These are phyloP conservation scores for Cerastis rubricosa DNA, from an alignment of 2,888 invertebrate genomes.

Conservation along the genomic window DNA sequence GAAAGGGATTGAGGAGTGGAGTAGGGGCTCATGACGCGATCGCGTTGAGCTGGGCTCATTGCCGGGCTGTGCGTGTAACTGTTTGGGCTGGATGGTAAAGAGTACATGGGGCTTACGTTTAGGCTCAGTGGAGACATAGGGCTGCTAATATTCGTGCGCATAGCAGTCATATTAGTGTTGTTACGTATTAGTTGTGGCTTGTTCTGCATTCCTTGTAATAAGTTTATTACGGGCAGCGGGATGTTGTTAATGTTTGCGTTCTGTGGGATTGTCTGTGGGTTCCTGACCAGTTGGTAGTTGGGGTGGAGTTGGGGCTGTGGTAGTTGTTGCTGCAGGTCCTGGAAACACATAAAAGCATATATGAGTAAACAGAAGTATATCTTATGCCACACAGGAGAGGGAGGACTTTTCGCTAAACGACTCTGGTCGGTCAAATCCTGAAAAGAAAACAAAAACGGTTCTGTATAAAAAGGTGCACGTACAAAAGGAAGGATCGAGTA, in stretches of 20 bases:
- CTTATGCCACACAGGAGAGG: neutral
- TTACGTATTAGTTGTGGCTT: constrained; percentile 73
- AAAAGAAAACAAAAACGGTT: constrained; percentile 2
- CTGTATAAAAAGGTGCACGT: constrained; percentile 73
- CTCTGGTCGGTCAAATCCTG: neutral
- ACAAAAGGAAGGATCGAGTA: constrained; percentile 66
- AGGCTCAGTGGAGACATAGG: constrained; percentile 84
- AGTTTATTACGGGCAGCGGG: constrained; percentile 81
- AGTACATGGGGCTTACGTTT: constrained; percentile 84
- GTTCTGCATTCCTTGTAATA: constrained; percentile 76
- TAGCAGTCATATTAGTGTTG: constrained; percentile 68
- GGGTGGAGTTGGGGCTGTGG: constrained; percentile 70
- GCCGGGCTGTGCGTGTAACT: constrained; percentile 84
- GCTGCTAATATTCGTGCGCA: constrained; percentile 70
- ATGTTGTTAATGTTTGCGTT: constrained; percentile 71
- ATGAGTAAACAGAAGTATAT: constrained; percentile 45
- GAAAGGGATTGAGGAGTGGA: constrained; percentile 85
- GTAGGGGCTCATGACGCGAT: constrained; percentile 83
- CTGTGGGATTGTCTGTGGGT: constrained; percentile 69
- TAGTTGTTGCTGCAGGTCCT: constrained; percentile 78
- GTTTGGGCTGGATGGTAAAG: constrained; percentile 83
- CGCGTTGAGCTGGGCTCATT: constrained; percentile 83
- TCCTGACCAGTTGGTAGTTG: constrained; percentile 76
- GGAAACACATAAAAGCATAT: constrained; percentile 72
- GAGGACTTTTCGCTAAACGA: neutral